A percentile compares a stretch with the other conserved stretches of the same genome.
Evolutionary conservation across 2,888 invertebrate species (phyloP).

Genomic region (Spodoptera exigua): DNA sequence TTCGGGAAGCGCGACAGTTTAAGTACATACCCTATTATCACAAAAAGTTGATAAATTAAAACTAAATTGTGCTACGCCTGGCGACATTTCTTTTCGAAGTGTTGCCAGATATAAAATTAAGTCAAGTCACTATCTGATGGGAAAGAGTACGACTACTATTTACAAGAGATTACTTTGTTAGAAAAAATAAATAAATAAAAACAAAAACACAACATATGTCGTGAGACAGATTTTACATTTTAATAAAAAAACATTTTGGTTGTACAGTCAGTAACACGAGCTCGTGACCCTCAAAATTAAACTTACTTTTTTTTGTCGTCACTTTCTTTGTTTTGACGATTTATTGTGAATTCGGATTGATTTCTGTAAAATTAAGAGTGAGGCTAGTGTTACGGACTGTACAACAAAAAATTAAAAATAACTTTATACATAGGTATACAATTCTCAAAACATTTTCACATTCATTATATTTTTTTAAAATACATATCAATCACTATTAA

Average conservation of each 20-base stretch:
- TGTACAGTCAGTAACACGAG: conserved; percentile 49
- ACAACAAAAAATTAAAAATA: conserved; percentile 37
- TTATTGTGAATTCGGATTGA: conserved; percentile 1
- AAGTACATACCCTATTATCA: conserved; percentile 86
- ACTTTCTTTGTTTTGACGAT: conserved; percentile 4
- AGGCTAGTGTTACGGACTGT: conserved; percentile 42
- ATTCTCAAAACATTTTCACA: conserved; percentile 66
- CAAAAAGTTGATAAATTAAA: conserved; percentile 80
- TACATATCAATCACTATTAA: conserved; percentile 43
- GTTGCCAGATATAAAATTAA: conserved; percentile 71
- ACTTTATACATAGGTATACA: conserved; percentile 50
- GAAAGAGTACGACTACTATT: conserved; percentile 81
- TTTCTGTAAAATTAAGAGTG: conserved; percentile 12
- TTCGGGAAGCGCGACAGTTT: conserved; percentile 70
- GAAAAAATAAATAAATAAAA: conserved; percentile 58
- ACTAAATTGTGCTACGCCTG: conserved; percentile 83
- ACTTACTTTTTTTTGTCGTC: conserved; percentile 11
- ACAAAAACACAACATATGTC: conserved; percentile 86
- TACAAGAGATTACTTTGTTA: conserved; percentile 70
- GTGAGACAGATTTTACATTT: conserved; percentile 83
- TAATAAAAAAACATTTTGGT: conserved; percentile 40
- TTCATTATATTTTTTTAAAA: conserved; percentile 38
- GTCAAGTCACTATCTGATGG: conserved; percentile 85
- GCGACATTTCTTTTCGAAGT: conserved; percentile 63
- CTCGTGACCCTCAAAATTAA: conserved; percentile 25